phyloP scores from a whole-genome alignment of 2,888 invertebrate species.

The Pomacea canaliculata region DNA sequence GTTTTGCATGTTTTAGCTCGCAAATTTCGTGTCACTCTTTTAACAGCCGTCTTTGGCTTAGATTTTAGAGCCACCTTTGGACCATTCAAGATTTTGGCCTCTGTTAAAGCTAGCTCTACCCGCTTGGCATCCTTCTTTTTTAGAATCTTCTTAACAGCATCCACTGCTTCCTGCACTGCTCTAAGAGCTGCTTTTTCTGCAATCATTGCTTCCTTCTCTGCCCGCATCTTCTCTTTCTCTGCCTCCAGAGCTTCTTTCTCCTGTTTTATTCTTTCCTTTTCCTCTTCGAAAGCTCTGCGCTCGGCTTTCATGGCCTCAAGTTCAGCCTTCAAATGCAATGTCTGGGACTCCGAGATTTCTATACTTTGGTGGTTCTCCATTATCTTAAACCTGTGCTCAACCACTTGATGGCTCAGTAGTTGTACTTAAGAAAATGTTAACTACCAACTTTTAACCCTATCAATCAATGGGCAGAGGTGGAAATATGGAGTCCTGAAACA shows the following conservation, averaged over 20 bases:
- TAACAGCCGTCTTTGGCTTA: no score
- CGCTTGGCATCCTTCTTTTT: neutral
- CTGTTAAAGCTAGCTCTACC: neutral
- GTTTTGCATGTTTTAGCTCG: neutral
- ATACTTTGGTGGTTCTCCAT: neutral
- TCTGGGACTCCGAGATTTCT: neutral
- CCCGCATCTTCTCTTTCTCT: slow-evolving; percentile 11
- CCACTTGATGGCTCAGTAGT: no score
- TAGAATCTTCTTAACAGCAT: neutral
- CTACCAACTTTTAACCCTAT: no score
- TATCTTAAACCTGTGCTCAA: neutral
- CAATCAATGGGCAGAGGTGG: no score
- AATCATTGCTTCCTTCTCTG: slow-evolving; percentile 4
- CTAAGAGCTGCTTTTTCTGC: slow-evolving; percentile 3
- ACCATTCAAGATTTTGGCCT: neutral
- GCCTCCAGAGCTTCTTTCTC: slow-evolving; percentile 10
- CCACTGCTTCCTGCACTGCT: neutral
- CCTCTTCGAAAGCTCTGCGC: slow-evolving; percentile 7
- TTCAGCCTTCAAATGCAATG: neutral
- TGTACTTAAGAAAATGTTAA: no score
- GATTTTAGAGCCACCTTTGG: no score
- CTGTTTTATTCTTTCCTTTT: neutral
- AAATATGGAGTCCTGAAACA: no score
- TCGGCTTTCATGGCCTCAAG: slow-evolving; percentile 15
- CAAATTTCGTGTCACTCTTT: neutral